Evolutionary conservation across 2,888 invertebrate genomes (phyloP).

Genomic region (Omphaloscelis lunosa): DNA sequence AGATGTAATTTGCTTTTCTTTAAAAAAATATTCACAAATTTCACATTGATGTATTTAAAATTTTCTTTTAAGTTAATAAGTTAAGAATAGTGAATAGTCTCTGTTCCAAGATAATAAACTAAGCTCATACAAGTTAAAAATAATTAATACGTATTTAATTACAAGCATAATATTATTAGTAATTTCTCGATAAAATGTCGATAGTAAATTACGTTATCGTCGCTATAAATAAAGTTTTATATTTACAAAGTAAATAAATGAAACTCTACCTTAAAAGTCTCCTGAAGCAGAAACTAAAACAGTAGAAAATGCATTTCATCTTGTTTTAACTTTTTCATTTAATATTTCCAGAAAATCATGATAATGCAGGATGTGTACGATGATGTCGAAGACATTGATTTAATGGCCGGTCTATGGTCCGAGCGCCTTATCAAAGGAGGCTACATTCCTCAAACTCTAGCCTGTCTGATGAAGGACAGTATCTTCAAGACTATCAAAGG

Average conservation of each 20-base stretch:
- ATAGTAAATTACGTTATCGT: neutral
- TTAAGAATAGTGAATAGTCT: neutral
- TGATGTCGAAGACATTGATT: conserved; percentile 95
- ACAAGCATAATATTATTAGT: neutral
- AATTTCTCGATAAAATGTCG: neutral
- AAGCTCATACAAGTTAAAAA: neutral
- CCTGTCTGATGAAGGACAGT: conserved; percentile 96
- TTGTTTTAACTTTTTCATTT: neutral
- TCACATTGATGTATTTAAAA: neutral
- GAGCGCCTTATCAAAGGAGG: conserved; percentile 95
- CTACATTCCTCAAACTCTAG: conserved; percentile 95
- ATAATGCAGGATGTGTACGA: conserved; percentile 70
- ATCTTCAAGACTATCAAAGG: conserved; percentile 94
- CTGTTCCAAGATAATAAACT: neutral
- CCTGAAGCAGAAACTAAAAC: neutral
- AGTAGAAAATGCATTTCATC: neutral
- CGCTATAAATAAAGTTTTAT: neutral
- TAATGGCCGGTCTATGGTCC: conserved; percentile 96
- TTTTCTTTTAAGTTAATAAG: neutral
- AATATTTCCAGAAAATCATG: conserved; percentile 68
- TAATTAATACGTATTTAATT: too few relatives aligned
- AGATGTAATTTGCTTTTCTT: neutral
- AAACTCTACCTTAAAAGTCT: neutral
- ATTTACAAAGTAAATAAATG: neutral
- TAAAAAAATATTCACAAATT: neutral